A percentile compares a stretch with the other conserved stretches of the same genome.
These are phyloP conservation scores for Trichopria drosophilae DNA, from an alignment of 2,888 invertebrate species.

Conservation along the genomic window DNA sequence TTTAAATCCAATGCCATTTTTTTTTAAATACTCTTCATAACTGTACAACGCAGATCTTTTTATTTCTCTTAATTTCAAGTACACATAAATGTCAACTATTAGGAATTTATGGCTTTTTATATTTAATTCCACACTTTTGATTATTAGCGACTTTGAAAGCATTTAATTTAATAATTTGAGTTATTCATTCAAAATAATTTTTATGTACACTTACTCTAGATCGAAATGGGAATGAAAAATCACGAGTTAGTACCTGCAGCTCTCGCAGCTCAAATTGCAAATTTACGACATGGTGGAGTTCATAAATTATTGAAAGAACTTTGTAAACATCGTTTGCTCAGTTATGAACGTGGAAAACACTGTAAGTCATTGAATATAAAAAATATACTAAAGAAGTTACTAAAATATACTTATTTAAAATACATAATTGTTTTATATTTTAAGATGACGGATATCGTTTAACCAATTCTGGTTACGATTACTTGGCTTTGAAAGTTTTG, in stretches of 20 bases:
- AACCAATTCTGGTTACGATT: slow-evolving; percentile 96
- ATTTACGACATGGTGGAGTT: slow-evolving; percentile 89
- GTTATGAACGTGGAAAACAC: slow-evolving; percentile 91
- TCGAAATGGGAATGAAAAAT: slow-evolving; percentile 99
- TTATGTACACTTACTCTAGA: too few species aligned
- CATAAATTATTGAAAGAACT: slow-evolving; percentile 88
- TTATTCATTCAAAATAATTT: slow-evolving; percentile 38
- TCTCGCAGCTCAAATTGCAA: slow-evolving; percentile 89
- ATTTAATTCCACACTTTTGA: too few species aligned
- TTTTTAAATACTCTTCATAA: too few species aligned
- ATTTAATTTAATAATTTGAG: not conserved
- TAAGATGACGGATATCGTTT: slow-evolving; percentile 94
- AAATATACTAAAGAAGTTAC: slow-evolving; percentile 60
- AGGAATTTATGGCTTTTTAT: too few species aligned
- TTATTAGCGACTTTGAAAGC: too few species aligned
- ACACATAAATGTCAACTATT: too few species aligned
- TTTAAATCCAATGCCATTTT: too few species aligned
- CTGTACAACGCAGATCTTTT: too few species aligned
- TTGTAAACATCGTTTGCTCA: slow-evolving; percentile 86
- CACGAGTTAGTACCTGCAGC: slow-evolving; percentile 94
- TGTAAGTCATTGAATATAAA: slow-evolving; percentile 76
- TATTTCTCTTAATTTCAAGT: not conserved
- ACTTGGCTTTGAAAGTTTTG: slow-evolving; percentile 87
- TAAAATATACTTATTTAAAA: not conserved
- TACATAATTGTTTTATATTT: slow-evolving; percentile 34